Evolutionary conservation across 1,140 invertebrate species (phyloP), one percentile per base, ranked within the genome.

Genomic region (Drosophila guanche): DNA sequence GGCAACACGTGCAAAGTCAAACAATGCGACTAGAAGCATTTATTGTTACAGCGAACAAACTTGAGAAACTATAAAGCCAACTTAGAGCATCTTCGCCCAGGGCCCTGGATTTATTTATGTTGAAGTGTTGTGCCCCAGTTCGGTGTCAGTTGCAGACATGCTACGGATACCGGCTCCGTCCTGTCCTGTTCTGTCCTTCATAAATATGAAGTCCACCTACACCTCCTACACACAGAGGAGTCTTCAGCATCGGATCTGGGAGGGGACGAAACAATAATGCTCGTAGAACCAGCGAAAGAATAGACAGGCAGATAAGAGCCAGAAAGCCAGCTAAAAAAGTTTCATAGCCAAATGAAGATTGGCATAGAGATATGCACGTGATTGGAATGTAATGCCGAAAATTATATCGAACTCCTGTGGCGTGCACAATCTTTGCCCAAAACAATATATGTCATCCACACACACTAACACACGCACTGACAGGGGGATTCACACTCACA

Each of bases 381-480:
- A 90, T 80, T 79, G 76, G 88, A 90, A 90, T 90, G 83, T 76
- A 77, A 90, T 74, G 65, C 55, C 52, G 66, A 86, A 56, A 86
- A 86, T 90, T 79, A 83, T 88, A 89, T 90, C 43, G 69, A 68
- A 62, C 81, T 73, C 67, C 75, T 80, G 67, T 48, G 79, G 79
- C 71, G 71, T 61, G 71, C 69, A 69, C 81, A 80, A 75, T 72
- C 75, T 80, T 77, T 75, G 46, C 66, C 1, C 61, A 78, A 70
- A 78, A 83, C 78, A 86, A 86, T 88, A 86, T 88, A 88, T 88
- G 78, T 83, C 78, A 88, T 88, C 77, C 51, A 84, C 76, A 79
- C 52, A 43, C 55, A n/a, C n/a, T n/a, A n/a, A n/a, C n/a, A 80
- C 51, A 84, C 76, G 76, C 52, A 43, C 55, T 56, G 50, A 46